Base-by-base conservation (phyloP, 2,797 vertebrate species). In the Alosa sapidissima region DNA sequence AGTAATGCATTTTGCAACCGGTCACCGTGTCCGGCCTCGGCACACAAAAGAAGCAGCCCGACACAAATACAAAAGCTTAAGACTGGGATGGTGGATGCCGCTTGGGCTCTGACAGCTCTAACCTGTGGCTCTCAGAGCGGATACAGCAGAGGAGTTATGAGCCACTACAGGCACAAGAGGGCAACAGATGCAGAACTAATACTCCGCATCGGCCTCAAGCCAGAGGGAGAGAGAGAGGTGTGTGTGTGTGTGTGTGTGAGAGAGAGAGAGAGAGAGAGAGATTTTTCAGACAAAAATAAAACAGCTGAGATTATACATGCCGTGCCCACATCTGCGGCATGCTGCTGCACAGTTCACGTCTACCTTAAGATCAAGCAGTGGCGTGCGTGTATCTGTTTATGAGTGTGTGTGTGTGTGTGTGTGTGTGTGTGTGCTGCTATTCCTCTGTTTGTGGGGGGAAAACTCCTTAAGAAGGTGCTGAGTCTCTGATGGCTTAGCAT, bases 161-260 rank as follows among this genome's bases (percentile, higher is more conserved):
- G 11, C 4, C 65, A 45, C 41, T 78, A 7, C 33, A 52, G 60
- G 62, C 65, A 84, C 83, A 84, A 84, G 83, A 54, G 65, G 62
- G 65, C 48, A 72, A 65, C 33, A 83, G 10, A 83, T 62, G 47
- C 72, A 78, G 72, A 78, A 78, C 16, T 47, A 47, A 47, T 6
- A 28, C 28, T 5, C 65, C 16, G 16, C 72, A 16, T 9, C 58
- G 8, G 0, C n/a, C 5, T 19, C 19, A 24, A n/a, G 21, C 21
- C 21, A 60, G 55, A n/a, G 10, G 5, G 4, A 13, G 62, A 13
- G n/a, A 3, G 7, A 28, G n/a, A 24, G 7, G 52, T 54, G 52
- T 54, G 52, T 54, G 52, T 58, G 5, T n/a, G 19, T 60, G 55
- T 36, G 28, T 6, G 2, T 2, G 13, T 78, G 5, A 8, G 16